phyloP scores from a whole-genome alignment of 2,888 invertebrate genomes.

The Caradrina kadenii region DNA sequence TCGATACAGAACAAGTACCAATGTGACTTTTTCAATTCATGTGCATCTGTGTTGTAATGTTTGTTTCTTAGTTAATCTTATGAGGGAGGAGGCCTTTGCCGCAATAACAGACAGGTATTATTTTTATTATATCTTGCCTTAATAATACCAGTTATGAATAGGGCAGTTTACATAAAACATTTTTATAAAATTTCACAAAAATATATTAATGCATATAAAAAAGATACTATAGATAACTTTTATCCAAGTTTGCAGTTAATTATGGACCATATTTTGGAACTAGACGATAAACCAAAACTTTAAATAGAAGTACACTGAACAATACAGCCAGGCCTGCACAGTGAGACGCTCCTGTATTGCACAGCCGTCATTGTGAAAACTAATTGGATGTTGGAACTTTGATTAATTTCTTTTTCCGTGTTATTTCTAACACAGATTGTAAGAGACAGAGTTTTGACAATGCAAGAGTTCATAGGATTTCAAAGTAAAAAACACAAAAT shows the following conservation, averaged over 20 bases:
- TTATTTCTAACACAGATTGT: neutral
- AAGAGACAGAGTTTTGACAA: neutral
- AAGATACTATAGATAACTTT: neutral
- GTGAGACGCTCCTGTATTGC: neutral
- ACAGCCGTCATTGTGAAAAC: slow-evolving; percentile 21
- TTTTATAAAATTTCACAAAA: too few species aligned
- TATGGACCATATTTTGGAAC: slow-evolving; percentile 2
- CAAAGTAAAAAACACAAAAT: too few species aligned
- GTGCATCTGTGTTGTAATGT: too few species aligned
- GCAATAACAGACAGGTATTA: too few species aligned
- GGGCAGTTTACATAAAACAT: too few species aligned
- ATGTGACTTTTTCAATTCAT: too few species aligned
- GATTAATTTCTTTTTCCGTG: neutral
- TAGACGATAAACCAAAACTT: slow-evolving; percentile 6
- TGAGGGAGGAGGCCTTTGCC: too few species aligned
- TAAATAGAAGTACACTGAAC: neutral
- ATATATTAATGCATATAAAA: neutral
- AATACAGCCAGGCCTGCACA: neutral
- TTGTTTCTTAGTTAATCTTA: too few species aligned
- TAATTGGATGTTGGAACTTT: slow-evolving; percentile 29
- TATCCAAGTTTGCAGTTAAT: neutral
- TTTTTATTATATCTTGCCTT: too few species aligned
- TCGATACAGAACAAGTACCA: too few species aligned
- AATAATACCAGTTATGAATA: too few species aligned
- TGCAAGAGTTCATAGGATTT: too few species aligned